Base-by-base conservation (phyloP, 2,888 invertebrate species). In the Melanostoma scalare region DNA sequence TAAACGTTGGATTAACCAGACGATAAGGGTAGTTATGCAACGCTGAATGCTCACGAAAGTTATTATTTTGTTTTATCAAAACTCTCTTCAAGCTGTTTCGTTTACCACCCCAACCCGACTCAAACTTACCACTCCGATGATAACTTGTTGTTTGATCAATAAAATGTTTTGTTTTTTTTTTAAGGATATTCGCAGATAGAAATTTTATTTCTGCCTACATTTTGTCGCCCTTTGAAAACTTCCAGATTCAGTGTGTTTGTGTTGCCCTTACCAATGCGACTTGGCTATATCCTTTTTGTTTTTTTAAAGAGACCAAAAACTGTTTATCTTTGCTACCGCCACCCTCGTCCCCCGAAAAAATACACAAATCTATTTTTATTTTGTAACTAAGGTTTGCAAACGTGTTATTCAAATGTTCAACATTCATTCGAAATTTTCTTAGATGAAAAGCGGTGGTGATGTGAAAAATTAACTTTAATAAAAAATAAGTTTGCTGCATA, bases 141-240 rank as follows among this genome's bases (percentile, higher is more conserved):
- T 46, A 53, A 48, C 10, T 68, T 52, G 63, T 31, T 77, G 89
- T 89, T 89, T 89, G 89, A 89, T 89, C 89, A 87, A 89, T 89
- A 89, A 75, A 56, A 33, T 58, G 30, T 61, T 61, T 9, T 48
- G 42, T 10, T 46, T 40, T 31, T 3, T 48, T 50, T 50, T 35
- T 10, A 36, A 20, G 8, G 36, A 6, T 20, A 33, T 36, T 40
- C n/a, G 31, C 69, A 58, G 20, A 20, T 20, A 20, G 20, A 20
- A 20, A 20, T 20, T 20, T 20, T 20, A 20, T 20, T 20, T 20
- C 20, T 20, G 20, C 20, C 20, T 20, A 20, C 20, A 20, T 20
- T 20, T 20, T 20, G 20, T 20, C 20, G 20, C 71, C 71, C 48
- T 76, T 72, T 38, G 30, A 35, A 63, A 63, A 9, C 48, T 33